Base-by-base conservation (phyloP, 2,888 invertebrate species). In the Dolichopus griseipennis region DNA sequence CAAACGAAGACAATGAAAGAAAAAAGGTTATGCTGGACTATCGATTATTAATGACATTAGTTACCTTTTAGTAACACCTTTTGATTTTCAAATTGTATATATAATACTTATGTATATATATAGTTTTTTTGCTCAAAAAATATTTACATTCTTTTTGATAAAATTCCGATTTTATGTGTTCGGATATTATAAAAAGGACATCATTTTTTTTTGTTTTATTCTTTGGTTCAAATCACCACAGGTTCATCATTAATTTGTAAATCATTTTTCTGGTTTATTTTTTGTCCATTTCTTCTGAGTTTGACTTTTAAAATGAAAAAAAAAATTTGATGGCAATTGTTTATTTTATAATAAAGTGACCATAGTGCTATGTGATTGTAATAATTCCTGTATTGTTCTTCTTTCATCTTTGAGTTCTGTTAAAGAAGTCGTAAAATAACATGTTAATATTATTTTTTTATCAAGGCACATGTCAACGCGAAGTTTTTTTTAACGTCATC, bases 21-120 rank as follows among this genome's bases (percentile, higher is more conserved):
- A 41, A 41, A 15, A 41, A 52, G 18, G 52, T 52, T 52, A 52
- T 18, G 18, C 52, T 52, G 52, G 52, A 52, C 52, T n/a, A 6
- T n/a, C 6, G n/a, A 18, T 52, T 52, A 52, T 52, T 52, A 52
- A 52, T 52, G 52, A 52, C 15, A 52, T 52, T 52, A 52, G 52
- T 52, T 52, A 52, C 52, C 52, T 52, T 52, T 52, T 52, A 52
- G 52, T 52, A 52, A 52, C 52, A 52, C 52, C 52, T 52, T 52
- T 52, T 8, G 15, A 18, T 52, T 15, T n/a, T 52, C 41, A 41
- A 12, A 12, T n/a, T n/a, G 9, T 41, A 9, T 41, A 41, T 41
- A 41, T 41, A 6, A n/a, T 41, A 5, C 8, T 41, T 41, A 7
- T 9, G 15, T 52, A 18, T 52, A 12, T 52, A 18, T 52, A 12